A percentile compares a stretch with the other conserved stretches of the same genome.
These are phyloP conservation scores for Ctenodactylus gundi DNA, from an alignment of 2,113 vertebrate species.

Conservation along the genomic window DNA sequence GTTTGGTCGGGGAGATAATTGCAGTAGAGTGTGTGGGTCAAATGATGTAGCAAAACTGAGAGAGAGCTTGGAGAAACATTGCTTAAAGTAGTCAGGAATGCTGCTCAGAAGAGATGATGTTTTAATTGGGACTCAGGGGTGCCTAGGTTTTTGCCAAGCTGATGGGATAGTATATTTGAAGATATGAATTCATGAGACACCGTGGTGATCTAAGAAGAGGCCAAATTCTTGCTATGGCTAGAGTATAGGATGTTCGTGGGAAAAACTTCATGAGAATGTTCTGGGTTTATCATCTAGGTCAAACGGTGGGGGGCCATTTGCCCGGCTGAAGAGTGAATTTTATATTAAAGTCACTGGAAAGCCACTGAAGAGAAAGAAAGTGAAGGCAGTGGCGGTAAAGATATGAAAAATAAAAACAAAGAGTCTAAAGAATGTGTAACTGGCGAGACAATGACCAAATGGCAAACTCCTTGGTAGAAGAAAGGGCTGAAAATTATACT, in stretches of 20 bases:
- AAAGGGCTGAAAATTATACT: background rate
- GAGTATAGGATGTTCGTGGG: background rate
- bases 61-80: background rate
- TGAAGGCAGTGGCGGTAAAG: background rate
- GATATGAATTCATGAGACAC: background rate
- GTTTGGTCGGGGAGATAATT: background rate
- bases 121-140: background rate
- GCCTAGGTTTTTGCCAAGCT: background rate
- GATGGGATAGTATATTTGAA: background rate
- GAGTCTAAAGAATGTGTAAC: background rate
- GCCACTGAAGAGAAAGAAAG: background rate
- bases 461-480: background rate
- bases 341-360: background rate
- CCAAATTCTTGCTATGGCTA: background rate
- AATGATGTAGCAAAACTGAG: background rate
- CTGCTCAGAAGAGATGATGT: background rate
- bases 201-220: background rate
- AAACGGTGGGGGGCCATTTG: background rate
- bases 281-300: background rate
- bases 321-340: background rate
- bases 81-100: background rate
- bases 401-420: background rate
- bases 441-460: background rate
- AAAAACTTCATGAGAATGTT: background rate
- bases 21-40: background rate